phyloP scores from a whole-genome alignment of 2,888 invertebrate species.

The Autographa gamma region DNA sequence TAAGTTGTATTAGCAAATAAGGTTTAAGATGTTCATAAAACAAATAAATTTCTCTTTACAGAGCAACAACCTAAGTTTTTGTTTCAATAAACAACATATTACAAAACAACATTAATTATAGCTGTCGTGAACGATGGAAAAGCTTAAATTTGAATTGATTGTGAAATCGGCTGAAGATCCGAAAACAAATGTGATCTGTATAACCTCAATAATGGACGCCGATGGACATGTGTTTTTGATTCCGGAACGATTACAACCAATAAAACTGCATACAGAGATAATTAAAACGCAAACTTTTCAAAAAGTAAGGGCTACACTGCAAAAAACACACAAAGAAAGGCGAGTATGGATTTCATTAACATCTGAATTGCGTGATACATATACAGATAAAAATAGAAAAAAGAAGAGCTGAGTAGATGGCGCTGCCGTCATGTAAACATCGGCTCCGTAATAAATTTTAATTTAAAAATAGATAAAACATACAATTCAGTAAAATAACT shows the following conservation, averaged over 20 bases:
- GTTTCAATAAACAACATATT: too few species aligned
- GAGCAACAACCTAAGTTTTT: too few species aligned
- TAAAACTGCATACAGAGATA: not conserved
- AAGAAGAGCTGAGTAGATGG: too few species aligned
- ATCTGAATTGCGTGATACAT: not conserved
- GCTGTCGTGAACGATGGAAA: not conserved
- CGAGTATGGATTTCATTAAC: not conserved
- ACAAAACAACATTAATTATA: too few species aligned
- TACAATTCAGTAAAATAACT: too few species aligned
- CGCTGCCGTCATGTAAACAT: too few species aligned
- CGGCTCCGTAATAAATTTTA: too few species aligned
- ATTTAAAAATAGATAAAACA: too few species aligned
- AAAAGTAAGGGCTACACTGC: not conserved
- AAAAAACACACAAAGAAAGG: not conserved
- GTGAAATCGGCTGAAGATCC: not conserved
- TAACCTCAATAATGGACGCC: not conserved
- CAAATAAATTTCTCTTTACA: too few species aligned
- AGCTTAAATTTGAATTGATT: not conserved
- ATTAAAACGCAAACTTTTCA: not conserved
- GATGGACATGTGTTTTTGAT: not conserved
- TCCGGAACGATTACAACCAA: not conserved
- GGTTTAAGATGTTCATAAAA: too few species aligned
- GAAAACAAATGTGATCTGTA: not conserved
- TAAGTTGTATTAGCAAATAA: too few species aligned
- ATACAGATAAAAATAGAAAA: not conserved